Base-by-base conservation (phyloP, 2,888 invertebrate genomes). In the Schizaphis graminum region DNA sequence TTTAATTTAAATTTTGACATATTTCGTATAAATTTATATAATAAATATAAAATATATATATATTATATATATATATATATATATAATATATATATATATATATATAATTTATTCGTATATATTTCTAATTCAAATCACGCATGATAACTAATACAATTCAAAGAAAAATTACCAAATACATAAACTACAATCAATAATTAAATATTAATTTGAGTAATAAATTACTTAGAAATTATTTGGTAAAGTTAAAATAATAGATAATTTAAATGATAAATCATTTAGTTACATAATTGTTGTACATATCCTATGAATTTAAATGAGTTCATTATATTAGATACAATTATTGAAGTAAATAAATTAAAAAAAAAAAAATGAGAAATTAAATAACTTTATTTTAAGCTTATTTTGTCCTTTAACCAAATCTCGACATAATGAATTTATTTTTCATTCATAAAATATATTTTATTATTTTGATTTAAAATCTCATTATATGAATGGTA, bases 391-490 rank as follows among this genome's bases (percentile, higher is more conserved):
- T 41, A 87, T 87, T 26, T 57, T 87, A 49, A 8, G 10, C 49
- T 26, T 26, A 49, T 87, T 35, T 85, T 44, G 57, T 49, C 7
- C 49, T 41, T 26, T 87, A 41, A 28, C 61, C 10, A 92, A 87
- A 87, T 61, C 61, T 87, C 35, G 21, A 28, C 35, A 47, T 47
- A 35, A 47, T 67, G 8, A 87, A 49, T 87, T 92, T 92, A 61
- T 77, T 77, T 77, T 49, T 1, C 26, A 87, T 49, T 49, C 61
- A n/a, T 87, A 91, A n/a, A 88, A 35, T 67, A 4, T 57, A 24
- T 26, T 57, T 47, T 86, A 61, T 28, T 26, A 35, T 91, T 84
- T 91, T 91, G 28, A 84, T 91, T 84, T 84, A 56, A 92, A 92
- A 86, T 87, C 35, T 61, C 87, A 61, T 87, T 49, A 92, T 49